phyloP scores from a whole-genome alignment of 1,140 invertebrate species.

The Mya arenaria region DNA sequence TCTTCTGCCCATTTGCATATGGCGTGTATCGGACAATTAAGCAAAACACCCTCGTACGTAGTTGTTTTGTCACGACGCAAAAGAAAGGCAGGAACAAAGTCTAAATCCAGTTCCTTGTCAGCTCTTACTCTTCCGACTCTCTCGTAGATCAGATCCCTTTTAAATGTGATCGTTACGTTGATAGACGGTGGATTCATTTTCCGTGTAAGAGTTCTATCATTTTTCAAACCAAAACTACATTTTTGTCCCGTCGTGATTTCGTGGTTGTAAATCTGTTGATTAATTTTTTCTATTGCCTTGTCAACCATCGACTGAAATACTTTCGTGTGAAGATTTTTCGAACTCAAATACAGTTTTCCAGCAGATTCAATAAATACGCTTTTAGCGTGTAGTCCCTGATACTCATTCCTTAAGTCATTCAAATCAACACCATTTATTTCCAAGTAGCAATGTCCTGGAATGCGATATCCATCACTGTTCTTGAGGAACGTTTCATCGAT shows the following conservation, averaged over 20 bases:
- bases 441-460: constrained; percentile 40
- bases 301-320: constrained; percentile 42
- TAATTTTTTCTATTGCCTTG: not conserved
- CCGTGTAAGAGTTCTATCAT: no score
- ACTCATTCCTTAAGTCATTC: not conserved
- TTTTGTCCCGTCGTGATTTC: not conserved
- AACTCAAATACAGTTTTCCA: constrained; percentile 1
- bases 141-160: no score
- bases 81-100: constrained; percentile 28
- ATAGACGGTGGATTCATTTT: not conserved
- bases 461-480: not conserved
- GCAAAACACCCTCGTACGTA: not conserved
- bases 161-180: not conserved
- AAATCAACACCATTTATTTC: not conserved
- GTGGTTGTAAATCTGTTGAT: no score
- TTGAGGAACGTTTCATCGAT: not conserved
- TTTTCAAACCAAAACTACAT: constrained; percentile 1
- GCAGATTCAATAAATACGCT: not conserved
- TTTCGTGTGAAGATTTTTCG: not conserved
- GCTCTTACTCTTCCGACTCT: not conserved
- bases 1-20: constrained; percentile 45
- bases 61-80: not conserved
- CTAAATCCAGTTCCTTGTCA: constrained; percentile 13
- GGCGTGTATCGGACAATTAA: constrained; percentile 32
- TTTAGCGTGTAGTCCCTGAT: constrained; percentile 8